Base-by-base conservation (phyloP, 2,888 invertebrate species). In the Sesia apiformis region DNA sequence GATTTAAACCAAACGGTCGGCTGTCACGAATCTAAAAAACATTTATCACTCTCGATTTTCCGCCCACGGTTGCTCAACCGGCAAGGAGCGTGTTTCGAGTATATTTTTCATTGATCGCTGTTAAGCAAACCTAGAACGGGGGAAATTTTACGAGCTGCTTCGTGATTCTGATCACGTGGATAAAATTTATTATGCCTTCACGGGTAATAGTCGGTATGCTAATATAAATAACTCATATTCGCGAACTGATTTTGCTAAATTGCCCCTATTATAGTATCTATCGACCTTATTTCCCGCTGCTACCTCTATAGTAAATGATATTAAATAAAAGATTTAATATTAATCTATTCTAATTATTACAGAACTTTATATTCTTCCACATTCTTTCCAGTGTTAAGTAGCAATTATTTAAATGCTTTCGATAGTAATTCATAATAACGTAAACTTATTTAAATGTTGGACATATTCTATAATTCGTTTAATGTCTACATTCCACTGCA, bases 41-140 rank as follows among this genome's bases (percentile, higher is more conserved):
- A 81, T 80, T 78, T 78, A 78, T 80, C 79, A 83, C 77, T 78
- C 73, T 73, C 76, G 69, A 78, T 80, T 79, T 79, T 75, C 70
- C 72, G 65, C 66, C 67, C 63, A 58, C 60, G 60, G 63, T 63
- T 66, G 63, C 63, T 7, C 39, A 7, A 5, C 4, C 38, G 50
- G 50, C 50, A 50, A 50, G 60, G 56, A 68, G 72, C 76, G 74
- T 76, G 73, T 64, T 67, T 57, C 66, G 65, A 58, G 64, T 69
- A 64, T 74, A 72, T 72, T 75, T 74, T 78, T 76, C 76, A 76
- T 72, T 70, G 69, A 50, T 50, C 38, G 50, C 50, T 50, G 50
- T 7, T 50, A 38, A 50, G 50, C 39, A 50, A 68, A 64, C 60
- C 58, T 60, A 60, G 60, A 54, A 63, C 59, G 60, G 58, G 58